Base-by-base conservation (phyloP, 1,140 invertebrate species). In the Danaus melanippus region DNA sequence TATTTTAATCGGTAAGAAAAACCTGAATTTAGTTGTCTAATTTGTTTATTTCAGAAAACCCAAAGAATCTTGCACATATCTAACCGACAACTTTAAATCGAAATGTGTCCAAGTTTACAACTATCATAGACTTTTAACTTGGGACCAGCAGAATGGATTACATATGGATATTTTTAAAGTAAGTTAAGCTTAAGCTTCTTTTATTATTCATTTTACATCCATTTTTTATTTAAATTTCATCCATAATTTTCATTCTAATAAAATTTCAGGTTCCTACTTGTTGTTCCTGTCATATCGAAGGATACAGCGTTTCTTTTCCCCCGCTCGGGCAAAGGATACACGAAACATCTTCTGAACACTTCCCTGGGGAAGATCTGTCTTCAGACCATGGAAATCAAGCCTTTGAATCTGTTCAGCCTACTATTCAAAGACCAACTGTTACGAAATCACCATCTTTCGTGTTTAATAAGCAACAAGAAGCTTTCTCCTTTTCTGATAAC, bases 131-230 rank as follows among this genome's bases (percentile, higher is more conserved):
- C 86, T 96, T 6, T 68, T 96, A 0, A 94, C 94, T 0, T 96
- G 94, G 93, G 94, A 95, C 69, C 91, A 93, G 45, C 90, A 92
- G 40, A 88, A 92, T 21, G 94, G 94, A 8, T 87, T 96, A 1
- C 94, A 95, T 64, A 94, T 96, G 89, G 95, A 96, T 72, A 93
- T 95, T 43, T 96, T 95, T 69, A 95, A 95, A 89, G 91, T 92
- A 70, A 53, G 59, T 47, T 47, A 43, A 53, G 11, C 10, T 47
- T 47, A 43, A 53, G 11, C 10, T 44, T 10, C 50, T 44, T 10
- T 39, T 46, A 41, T 21, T 50, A 12, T 48, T 10, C 6, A 43
- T 48, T 39, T 1, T 6, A 9, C 21, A 39, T 49, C 21, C 21
- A 49, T 17, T 39, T 39, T 10, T 21, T 49, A 39, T 39, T 10